A percentile compares a stretch with the other conserved stretches of the same genome.
Evolutionary conservation across 1,140 invertebrate species (phyloP).

Genomic region (Drosophila tani): DNA sequence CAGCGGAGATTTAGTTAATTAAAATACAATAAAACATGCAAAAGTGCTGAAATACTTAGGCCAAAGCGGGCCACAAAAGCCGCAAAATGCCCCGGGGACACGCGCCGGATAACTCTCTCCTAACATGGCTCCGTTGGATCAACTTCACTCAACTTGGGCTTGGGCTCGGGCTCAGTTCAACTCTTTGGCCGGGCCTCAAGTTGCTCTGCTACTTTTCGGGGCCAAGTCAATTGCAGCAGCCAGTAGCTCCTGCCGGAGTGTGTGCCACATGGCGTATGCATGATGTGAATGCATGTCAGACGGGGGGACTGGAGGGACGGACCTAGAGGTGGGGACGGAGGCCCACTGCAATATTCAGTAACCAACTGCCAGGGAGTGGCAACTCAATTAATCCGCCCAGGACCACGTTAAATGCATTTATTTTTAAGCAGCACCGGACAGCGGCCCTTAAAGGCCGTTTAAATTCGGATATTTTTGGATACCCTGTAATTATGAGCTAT

Average conservation of each 20-base stretch:
- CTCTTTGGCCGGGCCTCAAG: constrained; percentile 32
- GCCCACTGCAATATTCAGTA: constrained; percentile 46
- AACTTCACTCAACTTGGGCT: constrained; percentile 25
- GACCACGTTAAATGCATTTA: constrained; percentile 59
- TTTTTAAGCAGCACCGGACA: constrained; percentile 27
- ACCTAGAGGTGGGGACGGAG: too few relatives aligned
- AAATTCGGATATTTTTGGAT: constrained; percentile 7
- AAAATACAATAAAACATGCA: constrained; percentile 82
- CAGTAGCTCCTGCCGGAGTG: neutral
- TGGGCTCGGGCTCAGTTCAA: too few relatives aligned
- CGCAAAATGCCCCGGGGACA: constrained; percentile 42
- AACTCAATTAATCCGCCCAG: constrained; percentile 70
- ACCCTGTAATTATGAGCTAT: neutral
- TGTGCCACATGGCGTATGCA: constrained; percentile 45
- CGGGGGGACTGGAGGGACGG: too few relatives aligned
- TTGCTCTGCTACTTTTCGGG: constrained; percentile 28
- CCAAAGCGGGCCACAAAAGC: constrained; percentile 39
- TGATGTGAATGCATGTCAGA: constrained; percentile 27
- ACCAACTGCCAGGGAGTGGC: constrained; percentile 38
- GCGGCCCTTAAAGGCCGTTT: constrained; percentile 14
- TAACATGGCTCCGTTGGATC: constrained; percentile 5
- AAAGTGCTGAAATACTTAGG: constrained; percentile 49
- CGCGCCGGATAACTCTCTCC: constrained; percentile 11
- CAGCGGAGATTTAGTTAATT: constrained; percentile 70
- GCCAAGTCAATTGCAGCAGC: constrained; percentile 28